Percentiles rank a stretch among this genome's conserved stretches.
Conservation (phyloP, 1,140 invertebrate species). For the Chironomus striatipennis region DNA sequence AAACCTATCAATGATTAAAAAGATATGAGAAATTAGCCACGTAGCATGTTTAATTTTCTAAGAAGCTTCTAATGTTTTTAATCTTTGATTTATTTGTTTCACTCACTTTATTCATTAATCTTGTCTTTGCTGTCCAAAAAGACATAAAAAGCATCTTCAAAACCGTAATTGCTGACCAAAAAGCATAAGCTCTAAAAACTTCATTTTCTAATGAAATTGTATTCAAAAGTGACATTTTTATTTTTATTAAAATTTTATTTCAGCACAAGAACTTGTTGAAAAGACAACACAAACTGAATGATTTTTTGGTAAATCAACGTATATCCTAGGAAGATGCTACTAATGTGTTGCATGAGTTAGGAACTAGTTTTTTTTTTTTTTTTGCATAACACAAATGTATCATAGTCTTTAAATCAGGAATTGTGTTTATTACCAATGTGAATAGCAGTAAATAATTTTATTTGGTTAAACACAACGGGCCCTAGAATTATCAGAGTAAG, state of each 20-base stretch:
- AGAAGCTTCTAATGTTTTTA: too few relatives aligned
- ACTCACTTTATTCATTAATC: conserved; percentile 50
- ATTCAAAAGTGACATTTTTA: conserved; percentile 27
- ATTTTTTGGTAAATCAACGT: background rate
- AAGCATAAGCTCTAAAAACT: conserved; percentile 46
- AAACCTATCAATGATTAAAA: conserved; percentile 33
- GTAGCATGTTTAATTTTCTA: too few relatives aligned
- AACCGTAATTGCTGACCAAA: conserved; percentile 48
- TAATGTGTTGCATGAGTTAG: too few relatives aligned
- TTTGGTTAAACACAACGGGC: too few relatives aligned
- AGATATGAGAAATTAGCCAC: too few relatives aligned
- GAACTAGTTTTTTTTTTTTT: too few relatives aligned
- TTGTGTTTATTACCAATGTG: too few relatives aligned
- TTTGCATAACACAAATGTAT: background rate
- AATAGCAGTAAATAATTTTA: too few relatives aligned
- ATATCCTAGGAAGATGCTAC: background rate
- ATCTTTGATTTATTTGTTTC: background rate
- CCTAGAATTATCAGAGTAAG: too few relatives aligned
- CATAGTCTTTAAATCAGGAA: background rate
- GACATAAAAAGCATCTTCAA: conserved; percentile 54
- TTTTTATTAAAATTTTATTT: background rate
- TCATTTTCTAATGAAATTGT: conserved; percentile 34
- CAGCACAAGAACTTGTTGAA: too few relatives aligned
- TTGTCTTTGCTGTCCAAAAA: conserved; percentile 43
- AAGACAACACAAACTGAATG: background rate